phyloP scores from a whole-genome alignment of 2,113 vertebrate genomes.

The Atherinomorus stipes region DNA sequence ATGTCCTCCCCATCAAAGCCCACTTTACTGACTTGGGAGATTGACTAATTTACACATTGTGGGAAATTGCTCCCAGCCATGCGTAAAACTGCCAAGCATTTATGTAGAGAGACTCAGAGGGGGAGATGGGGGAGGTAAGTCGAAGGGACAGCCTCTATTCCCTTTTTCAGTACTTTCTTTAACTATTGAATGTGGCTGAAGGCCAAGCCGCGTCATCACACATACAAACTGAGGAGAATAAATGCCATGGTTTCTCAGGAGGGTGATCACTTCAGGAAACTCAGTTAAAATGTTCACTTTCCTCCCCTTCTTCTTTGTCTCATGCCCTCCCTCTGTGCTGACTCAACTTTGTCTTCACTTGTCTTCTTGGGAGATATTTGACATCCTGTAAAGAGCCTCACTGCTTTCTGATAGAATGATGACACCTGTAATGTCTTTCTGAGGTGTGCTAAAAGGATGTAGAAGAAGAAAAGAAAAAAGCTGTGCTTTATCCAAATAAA shows the following conservation, averaged over 20 bases:
- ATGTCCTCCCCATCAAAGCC: conserved; percentile 92
- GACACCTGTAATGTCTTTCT: neutral
- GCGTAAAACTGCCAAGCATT: conserved; percentile 88
- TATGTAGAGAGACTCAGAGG: conserved; percentile 83
- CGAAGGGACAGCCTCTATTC: conserved; percentile 86
- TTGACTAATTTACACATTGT: conserved; percentile 99
- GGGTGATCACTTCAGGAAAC: conserved; percentile 62
- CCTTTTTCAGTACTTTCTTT: conserved; percentile 71
- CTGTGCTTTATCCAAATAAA: too few relatives aligned
- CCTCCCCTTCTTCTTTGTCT: conserved; percentile 9
- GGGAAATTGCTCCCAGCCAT: conserved; percentile 97
- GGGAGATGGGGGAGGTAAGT: conserved; percentile 74
- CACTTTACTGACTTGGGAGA: conserved; percentile 93
- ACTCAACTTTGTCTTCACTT: conserved; percentile 6
- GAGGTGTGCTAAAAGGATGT: neutral
- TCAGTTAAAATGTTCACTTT: conserved; percentile 30
- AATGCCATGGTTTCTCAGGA: conserved; percentile 63
- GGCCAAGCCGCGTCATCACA: conserved; percentile 75
- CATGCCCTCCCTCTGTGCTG: conserved; percentile 1
- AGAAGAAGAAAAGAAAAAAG: neutral
- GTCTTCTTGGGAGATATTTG: conserved; percentile 11
- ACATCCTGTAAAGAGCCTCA: neutral
- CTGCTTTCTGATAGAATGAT: conserved; percentile 4
- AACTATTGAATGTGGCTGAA: conserved; percentile 76
- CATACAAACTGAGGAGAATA: conserved; percentile 57